Evolutionary conservation across 2,888 invertebrate species (phyloP).

Genomic region (Ophion slaviceki): DNA sequence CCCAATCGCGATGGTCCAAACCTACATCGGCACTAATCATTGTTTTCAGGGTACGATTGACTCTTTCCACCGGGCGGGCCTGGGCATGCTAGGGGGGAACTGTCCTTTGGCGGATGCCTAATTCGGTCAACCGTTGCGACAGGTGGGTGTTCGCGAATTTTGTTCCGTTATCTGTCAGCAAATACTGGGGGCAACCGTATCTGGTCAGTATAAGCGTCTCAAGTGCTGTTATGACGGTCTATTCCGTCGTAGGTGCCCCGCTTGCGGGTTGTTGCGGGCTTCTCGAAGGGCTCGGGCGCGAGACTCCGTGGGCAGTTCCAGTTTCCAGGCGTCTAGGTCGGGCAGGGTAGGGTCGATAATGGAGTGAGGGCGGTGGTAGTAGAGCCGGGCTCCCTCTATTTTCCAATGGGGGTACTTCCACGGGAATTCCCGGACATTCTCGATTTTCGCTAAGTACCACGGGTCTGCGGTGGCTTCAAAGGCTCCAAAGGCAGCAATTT

Average conservation of each 20-base stretch:
- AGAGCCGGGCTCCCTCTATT: no score
- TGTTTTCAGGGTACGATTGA: neutral
- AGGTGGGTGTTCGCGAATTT: slow-evolving; percentile 66
- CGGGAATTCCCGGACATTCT: no score
- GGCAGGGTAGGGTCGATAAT: no score
- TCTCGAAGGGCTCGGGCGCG: slow-evolving; percentile 3
- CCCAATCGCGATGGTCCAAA: no score
- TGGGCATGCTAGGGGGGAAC: slow-evolving; percentile 1
- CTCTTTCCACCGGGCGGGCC: neutral
- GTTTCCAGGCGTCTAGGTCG: slow-evolving; percentile 26
- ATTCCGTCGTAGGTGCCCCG: slow-evolving; percentile 59
- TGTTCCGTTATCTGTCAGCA: slow-evolving; percentile 70
- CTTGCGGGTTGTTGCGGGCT: neutral
- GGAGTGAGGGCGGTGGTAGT: no score
- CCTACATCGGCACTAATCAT: neutral
- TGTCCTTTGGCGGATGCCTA: neutral
- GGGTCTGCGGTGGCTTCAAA: no score
- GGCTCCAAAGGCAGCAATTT: no score
- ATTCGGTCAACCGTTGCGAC: neutral
- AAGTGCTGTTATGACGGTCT: slow-evolving; percentile 1
- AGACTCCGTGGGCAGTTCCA: slow-evolving; percentile 1
- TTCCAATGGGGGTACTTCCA: no score
- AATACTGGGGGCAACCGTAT: neutral
- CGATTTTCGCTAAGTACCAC: no score
- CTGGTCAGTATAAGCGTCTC: slow-evolving; percentile 61